Evolutionary conservation across 92 coral and sea anemone species (phyloP), one percentile per base, ranked within the genome.

Genomic region (Phenganax stokvisi): DNA sequence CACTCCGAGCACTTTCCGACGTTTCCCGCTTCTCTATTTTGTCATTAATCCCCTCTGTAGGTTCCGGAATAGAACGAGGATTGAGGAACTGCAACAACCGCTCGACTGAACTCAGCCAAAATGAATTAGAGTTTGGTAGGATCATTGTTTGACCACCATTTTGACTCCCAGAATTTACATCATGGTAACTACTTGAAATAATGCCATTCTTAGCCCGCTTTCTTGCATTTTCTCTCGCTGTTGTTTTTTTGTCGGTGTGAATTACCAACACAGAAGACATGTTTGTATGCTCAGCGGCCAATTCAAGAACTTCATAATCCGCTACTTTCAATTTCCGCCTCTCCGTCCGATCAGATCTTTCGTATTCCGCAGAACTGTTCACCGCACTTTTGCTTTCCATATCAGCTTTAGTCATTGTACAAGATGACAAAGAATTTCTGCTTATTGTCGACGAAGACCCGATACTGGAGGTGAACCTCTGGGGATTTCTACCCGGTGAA

Each of bases 221-320:
- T 37, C 47, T 37, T 37, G 47, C 47, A 1, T 37, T 37, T 1
- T 37, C 47, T 37, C 47, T 37, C 0, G 47, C 47, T 37, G 47
- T 37, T 37, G 51, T 29, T 57, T 60, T n/a, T 0, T 59, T 20
- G n/a, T 61, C 53, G 31, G 69, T n/a, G 15, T 68, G 47, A 8
- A 76, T 10, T 55, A 76, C 3, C 70, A 59, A 12, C 25, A 76
- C 81, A 44, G 69, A 76, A 11, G 71, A 76, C 56, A 12, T 58
- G 70, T 59, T 31, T 6, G 67, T 76, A 60, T 29, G 53, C 25
- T 59, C 54, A 8, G 81, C 59, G 1, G 70, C 81, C 16, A 61
- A 25, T 31, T 76, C 81, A 17, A 59, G 51, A 51, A 59, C 56
- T 76, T 76, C 81, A 10, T 57, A 76, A n/a, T 63, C 81, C 73